phyloP scores from a whole-genome alignment of 35 echinoderm and acorn worm species.

The Eucidaris tribuloides region DNA sequence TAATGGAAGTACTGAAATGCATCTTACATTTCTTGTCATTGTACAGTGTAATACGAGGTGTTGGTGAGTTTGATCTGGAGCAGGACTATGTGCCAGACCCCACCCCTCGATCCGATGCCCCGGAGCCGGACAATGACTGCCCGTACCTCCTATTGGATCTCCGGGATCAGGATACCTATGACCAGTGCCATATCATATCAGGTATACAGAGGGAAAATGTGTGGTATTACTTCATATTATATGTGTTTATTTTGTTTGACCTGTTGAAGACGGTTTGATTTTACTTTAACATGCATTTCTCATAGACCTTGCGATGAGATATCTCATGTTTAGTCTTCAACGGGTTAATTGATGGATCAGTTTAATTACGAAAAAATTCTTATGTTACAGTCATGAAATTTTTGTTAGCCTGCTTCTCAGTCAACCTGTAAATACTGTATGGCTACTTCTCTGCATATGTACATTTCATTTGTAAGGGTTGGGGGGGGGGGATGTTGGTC shows the following conservation, averaged over 20 bases:
- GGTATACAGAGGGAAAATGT: conserved; percentile 12
- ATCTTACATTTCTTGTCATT: neutral
- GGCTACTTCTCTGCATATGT: too few species aligned
- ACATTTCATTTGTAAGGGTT: too few species aligned
- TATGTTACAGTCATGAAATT: too few species aligned
- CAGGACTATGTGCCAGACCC: conserved; percentile 33
- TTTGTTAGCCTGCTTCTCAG: too few species aligned
- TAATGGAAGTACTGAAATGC: too few species aligned
- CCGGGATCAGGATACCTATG: conserved; percentile 71
- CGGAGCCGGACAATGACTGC: conserved; percentile 14
- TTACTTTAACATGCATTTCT: neutral
- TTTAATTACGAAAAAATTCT: neutral
- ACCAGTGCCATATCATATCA: conserved; percentile 95
- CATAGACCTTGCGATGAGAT: neutral
- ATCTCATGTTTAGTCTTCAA: neutral
- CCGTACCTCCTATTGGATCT: conserved; percentile 86
- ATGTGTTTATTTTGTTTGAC: neutral
- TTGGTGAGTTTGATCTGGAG: conserved; percentile 83
- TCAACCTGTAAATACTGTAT: too few species aligned
- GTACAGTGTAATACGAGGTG: conserved; percentile 81
- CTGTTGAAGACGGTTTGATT: neutral
- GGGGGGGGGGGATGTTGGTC: too few species aligned
- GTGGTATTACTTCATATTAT: neutral
- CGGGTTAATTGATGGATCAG: too few species aligned
- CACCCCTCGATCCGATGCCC: conserved; percentile 43